Evolutionary conservation across 2,113 vertebrate genomes (phyloP), one percentile per base, ranked within the genome.

Genomic region (Sialia sialis): DNA sequence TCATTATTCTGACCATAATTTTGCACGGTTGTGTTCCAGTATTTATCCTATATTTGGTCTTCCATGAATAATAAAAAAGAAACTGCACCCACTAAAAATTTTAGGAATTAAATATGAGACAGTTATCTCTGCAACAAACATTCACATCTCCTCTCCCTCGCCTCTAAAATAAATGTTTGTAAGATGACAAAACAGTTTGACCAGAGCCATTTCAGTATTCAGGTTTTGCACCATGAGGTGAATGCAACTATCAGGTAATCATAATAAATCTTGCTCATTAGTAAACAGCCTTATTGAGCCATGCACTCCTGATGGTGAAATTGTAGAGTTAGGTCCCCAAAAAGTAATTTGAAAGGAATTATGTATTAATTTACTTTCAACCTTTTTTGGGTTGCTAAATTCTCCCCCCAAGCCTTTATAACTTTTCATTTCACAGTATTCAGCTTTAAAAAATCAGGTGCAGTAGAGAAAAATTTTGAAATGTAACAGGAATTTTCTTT

Each of bases 111-210:
- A 51, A 56, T 67, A 62, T 38, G 11, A 7, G 1, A 48, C 8
- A 58, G 7, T 15, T 69, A 13, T 43, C 18, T 25, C 27, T 79
- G 8, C 10, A 82, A 63, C 4, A 77, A 59, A 52, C 46, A 48
- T 38, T 67, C 26, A 18, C 5, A 9, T 29, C 30, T 39, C 10
- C 18, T 55, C 14, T 81, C 32, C n/a, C 38, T 55, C 32, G 6
- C 2, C 5, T 23, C 4, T 0, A 1, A 56, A 85, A 58, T 1
- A 56, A 46, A 17, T 8, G 9, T 43, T 83, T 70, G 3, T 34
- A 52, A 56, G 10, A 60, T 7, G 44, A 38, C 7, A 60, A 60
- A 81, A 16, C 3, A 55, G 14, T 44, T 52, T 26, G 16, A 12
- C 27, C 21, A 29, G 26, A 62, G 7, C 6, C 6, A 9, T 89